phyloP scores from a whole-genome alignment of 2,113 vertebrate genomes.

The Numida meleagris region DNA sequence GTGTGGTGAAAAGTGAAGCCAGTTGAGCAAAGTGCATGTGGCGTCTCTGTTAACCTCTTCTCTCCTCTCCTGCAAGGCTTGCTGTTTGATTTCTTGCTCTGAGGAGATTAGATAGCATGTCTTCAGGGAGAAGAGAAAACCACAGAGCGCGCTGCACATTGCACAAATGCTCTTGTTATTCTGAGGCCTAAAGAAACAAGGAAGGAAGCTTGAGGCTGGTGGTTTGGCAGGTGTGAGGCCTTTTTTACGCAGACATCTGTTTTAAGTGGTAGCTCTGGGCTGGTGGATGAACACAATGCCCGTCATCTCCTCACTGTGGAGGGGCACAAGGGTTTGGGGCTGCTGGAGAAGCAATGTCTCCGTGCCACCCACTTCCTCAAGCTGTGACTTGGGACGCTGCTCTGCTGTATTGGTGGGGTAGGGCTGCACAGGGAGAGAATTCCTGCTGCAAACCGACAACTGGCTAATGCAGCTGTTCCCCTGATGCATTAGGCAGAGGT shows the following conservation, averaged over 20 bases:
- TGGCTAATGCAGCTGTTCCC: neutral
- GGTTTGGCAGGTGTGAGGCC: constrained; percentile 71
- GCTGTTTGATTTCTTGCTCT: neutral
- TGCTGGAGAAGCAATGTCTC: neutral
- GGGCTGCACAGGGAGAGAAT: neutral
- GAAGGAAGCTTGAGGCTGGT: constrained; percentile 73
- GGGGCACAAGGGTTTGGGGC: neutral
- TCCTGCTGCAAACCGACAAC: neutral
- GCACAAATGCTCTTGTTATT: constrained; percentile 54
- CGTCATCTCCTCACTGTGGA: neutral
- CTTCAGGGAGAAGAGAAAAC: constrained; percentile 56
- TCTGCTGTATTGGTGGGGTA: neutral
- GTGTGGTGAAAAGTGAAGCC: neutral
- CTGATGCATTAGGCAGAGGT: neutral
- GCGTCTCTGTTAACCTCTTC: neutral
- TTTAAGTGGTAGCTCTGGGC: constrained; percentile 60
- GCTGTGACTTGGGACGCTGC: neutral
- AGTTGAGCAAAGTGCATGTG: neutral
- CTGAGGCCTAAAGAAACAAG: constrained; percentile 48
- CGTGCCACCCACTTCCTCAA: neutral
- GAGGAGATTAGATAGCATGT: neutral
- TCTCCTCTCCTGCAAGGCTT: neutral
- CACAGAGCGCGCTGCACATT: constrained; percentile 6
- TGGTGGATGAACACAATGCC: neutral
- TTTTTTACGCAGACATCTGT: constrained; percentile 65